These are phyloP conservation scores for Anguilla anguilla DNA, from an alignment of 2,797 vertebrate genomes.

Conservation along the genomic window DNA sequence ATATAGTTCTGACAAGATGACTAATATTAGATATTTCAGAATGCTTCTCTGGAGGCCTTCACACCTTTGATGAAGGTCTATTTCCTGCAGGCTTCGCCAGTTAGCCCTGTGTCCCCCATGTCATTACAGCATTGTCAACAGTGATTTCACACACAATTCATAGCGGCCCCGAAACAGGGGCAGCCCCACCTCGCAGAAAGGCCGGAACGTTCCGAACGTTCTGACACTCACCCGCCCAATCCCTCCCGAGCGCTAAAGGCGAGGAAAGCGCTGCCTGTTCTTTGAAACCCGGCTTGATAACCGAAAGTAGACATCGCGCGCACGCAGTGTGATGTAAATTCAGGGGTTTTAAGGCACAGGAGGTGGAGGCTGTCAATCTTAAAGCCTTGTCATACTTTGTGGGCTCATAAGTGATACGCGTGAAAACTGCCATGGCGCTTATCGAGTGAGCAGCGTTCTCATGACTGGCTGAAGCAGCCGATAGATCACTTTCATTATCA, in stretches of 20 bases:
- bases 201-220: constrained; percentile 30
- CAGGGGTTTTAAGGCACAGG: not conserved
- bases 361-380: not conserved
- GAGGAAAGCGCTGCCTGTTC: not conserved
- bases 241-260: not conserved
- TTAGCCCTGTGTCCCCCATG: constrained; percentile 34
- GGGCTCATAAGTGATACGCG: not conserved
- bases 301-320: not conserved
- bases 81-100: constrained; percentile 33
- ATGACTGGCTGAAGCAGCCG: not conserved
- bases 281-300: constrained; percentile 2
- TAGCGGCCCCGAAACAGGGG: not conserved
- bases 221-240: not conserved
- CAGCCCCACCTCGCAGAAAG: not conserved
- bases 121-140: constrained; percentile 48
- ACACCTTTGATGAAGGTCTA: not conserved
- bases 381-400: not conserved
- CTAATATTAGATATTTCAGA: constrained; percentile 16
- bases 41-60: not conserved
- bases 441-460: not conserved
- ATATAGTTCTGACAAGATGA: not conserved
- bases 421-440: not conserved
- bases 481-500: not conserved
- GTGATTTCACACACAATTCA: constrained; percentile 37
- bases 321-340: not conserved